Evolutionary conservation across 1,140 invertebrate genomes (phyloP).

Genomic region (Listronotus bonariensis): DNA sequence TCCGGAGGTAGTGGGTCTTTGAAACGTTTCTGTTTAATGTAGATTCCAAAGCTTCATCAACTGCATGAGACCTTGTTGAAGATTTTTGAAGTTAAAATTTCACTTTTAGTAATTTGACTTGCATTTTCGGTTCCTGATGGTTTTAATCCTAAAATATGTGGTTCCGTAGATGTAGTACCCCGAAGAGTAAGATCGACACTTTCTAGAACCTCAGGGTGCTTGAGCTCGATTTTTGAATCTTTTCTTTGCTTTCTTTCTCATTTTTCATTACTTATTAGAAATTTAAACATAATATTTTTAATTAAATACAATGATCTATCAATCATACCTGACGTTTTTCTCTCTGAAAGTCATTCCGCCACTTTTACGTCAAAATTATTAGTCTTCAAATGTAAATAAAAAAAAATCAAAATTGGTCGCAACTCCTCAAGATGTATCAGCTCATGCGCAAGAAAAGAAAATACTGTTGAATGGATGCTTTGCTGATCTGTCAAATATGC

Average conservation of each 20-base stretch:
- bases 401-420: constrained; percentile 1
- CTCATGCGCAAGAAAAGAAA: constrained; percentile 1
- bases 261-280: constrained; percentile 2
- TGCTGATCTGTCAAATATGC: constrained; percentile 41
- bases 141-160: too few relatives aligned
- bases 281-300: too few relatives aligned
- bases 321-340: too few relatives aligned
- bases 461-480: constrained; percentile 30
- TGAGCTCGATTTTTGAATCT: constrained; percentile 4
- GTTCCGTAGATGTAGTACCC: too few relatives aligned
- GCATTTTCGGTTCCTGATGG: too few relatives aligned
- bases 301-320: too few relatives aligned
- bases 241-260: constrained; percentile 12
- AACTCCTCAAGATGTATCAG: constrained; percentile 11
- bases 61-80: too few relatives aligned
- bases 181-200: neutral
- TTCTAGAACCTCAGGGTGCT: constrained; percentile 8
- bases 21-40: too few relatives aligned
- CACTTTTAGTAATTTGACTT: too few relatives aligned
- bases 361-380: constrained; percentile 5
- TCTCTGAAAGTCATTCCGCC: neutral
- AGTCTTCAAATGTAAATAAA: constrained; percentile 3
- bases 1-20: too few relatives aligned
- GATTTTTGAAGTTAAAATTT: too few relatives aligned
- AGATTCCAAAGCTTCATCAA: too few relatives aligned